Evolutionary conservation across 2,888 invertebrate species (phyloP), one percentile per base, ranked within the genome.

Genomic region (Lissocephala sabroskyi): DNA sequence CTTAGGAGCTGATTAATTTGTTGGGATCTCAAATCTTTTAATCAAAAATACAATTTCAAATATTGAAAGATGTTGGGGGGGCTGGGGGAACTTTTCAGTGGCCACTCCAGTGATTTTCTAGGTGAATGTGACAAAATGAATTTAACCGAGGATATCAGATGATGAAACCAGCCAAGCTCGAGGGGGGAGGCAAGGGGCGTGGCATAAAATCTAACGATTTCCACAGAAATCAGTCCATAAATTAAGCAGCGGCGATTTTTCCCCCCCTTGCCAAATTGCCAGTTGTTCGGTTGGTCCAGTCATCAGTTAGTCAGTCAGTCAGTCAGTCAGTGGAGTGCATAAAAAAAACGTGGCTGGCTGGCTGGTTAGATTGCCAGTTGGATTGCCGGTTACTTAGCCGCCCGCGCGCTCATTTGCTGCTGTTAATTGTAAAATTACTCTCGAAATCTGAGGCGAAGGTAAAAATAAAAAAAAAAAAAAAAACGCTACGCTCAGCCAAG

Each of bases 401-500:
- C 32, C 28, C 35, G 7, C n/a, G n/a, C 30, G 18, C 2, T 33
- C 16, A 17, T 23, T 39, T 11, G 23, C 32, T 42, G 54, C 54
- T 57, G 56, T 51, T 50, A 49, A 62, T 56, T 60, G 60, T 56
- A 59, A 55, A 59, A 55, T 52, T 46, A 39, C 50, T 39, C 40
- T n/a, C 36, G n/a, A 43, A 44, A 48, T 26, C 26, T 9, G 9
- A 6, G 26, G 5, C 9, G 26, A 28, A 5, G 9, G 33, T 36
- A 44, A 35, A 39, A 1, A 17, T 10, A 30, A 32, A 26, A 23
- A 26, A 11, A n/a, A 23, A 40, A 26, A 19, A 26, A 45, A 37
- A 48, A 63, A 47, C 63, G 68, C 57, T 54, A 71, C 63, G 74
- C 74, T 74, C 60, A 60, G 65, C 65, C 63, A 59, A 74, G 79